phyloP scores from a whole-genome alignment of 2,888 invertebrate genomes.

The Hypsopygia costalis region DNA sequence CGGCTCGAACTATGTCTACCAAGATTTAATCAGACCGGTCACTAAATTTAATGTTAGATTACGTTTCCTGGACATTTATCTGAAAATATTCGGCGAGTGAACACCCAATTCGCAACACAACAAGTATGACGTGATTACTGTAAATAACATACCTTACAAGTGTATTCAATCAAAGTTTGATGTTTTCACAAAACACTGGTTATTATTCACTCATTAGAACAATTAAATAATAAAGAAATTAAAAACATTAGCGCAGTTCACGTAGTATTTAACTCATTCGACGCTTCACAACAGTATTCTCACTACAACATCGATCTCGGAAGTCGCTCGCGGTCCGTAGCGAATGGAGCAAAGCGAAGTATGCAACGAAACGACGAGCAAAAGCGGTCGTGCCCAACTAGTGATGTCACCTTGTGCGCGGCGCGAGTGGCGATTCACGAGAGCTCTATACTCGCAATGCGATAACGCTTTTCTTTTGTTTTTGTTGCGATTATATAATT shows the following conservation, averaged over 20 bases:
- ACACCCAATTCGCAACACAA: slow-evolving; percentile 50
- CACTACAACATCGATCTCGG: slow-evolving; percentile 38
- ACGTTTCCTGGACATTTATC: slow-evolving; percentile 20
- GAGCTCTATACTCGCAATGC: too few relatives aligned
- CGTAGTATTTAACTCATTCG: slow-evolving; percentile 50
- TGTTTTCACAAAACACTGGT: slow-evolving; percentile 22
- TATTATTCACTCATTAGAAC: background rate
- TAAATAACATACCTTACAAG: slow-evolving; percentile 58
- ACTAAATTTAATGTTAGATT: background rate
- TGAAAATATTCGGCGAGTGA: slow-evolving; percentile 34
- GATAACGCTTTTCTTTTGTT: too few relatives aligned
- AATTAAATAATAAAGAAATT: slow-evolving; percentile 26
- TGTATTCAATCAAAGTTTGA: slow-evolving; percentile 36
- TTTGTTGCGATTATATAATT: too few relatives aligned
- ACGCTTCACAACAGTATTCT: slow-evolving; percentile 57
- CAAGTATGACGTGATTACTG: slow-evolving; percentile 51
- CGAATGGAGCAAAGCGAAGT: slow-evolving; percentile 43
- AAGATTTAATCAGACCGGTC: background rate
- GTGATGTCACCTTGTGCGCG: slow-evolving; percentile 14
- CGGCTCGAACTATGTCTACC: background rate
- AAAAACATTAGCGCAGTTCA: slow-evolving; percentile 56
- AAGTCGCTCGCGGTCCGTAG: slow-evolving; percentile 41
- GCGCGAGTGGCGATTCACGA: slow-evolving; percentile 6
- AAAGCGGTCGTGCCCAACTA: slow-evolving; percentile 13
- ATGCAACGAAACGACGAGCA: slow-evolving; percentile 8